Percentiles rank a stretch among this genome's conserved stretches.
Evolutionary conservation across 1,140 invertebrate species (phyloP).

Genomic region (Stenopsyche tienmushanensis): DNA sequence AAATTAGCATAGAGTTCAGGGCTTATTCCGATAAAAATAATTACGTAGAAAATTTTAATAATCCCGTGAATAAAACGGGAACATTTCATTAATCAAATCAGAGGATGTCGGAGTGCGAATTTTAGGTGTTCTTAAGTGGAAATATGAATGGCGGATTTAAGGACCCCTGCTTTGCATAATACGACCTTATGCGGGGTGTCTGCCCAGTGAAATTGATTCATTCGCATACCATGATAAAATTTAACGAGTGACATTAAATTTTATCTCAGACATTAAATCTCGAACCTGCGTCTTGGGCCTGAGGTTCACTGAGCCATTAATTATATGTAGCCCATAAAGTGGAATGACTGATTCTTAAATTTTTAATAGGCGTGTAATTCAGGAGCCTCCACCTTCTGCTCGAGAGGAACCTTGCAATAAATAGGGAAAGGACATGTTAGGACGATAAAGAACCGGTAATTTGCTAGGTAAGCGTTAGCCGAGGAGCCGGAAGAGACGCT

Average conservation of each 20-base stretch:
- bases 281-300: slow-evolving; percentile 1
- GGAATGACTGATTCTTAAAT: slow-evolving; percentile 17
- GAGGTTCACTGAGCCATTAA: slow-evolving; percentile 7
- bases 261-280: slow-evolving; percentile 29
- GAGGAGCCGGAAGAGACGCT: too few relatives aligned
- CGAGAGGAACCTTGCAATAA: too few relatives aligned
- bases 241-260: slow-evolving; percentile 31
- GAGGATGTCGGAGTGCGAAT: too few relatives aligned
- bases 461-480: too few relatives aligned
- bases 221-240: slow-evolving; percentile 31
- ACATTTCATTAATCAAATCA: too few relatives aligned
- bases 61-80: too few relatives aligned
- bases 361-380: slow-evolving; percentile 23
- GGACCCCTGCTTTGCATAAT: slow-evolving; percentile 24
- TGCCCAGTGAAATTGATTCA: slow-evolving; percentile 31
- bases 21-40: too few relatives aligned
- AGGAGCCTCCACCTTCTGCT: background rate
- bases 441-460: too few relatives aligned
- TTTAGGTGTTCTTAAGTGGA: too few relatives aligned
- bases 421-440: too few relatives aligned
- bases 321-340: slow-evolving; percentile 5
- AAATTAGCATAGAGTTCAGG: too few relatives aligned
- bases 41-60: too few relatives aligned
- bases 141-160: background rate
- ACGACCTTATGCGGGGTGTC: slow-evolving; percentile 28